Percentiles rank a stretch among this genome's conserved stretches.
Evolutionary conservation across 2,888 invertebrate genomes (phyloP).

Genomic region (Anodontia alba): DNA sequence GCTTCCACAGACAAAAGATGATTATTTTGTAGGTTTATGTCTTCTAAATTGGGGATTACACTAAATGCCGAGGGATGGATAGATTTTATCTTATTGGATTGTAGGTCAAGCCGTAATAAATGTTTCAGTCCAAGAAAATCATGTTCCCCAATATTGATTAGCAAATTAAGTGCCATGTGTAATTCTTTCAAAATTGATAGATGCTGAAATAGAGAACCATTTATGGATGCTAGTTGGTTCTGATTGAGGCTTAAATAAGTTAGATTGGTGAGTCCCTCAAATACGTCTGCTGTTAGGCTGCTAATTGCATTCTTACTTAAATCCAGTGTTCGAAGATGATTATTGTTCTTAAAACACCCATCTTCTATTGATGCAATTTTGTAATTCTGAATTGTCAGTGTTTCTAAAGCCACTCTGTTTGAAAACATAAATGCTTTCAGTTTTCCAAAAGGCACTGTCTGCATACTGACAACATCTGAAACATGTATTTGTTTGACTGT

Average conservation of each 20-base stretch:
- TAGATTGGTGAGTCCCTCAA: slow-evolving; percentile 61
- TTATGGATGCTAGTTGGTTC: slow-evolving; percentile 50
- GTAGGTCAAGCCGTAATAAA: slow-evolving; percentile 39
- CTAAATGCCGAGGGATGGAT: slow-evolving; percentile 53
- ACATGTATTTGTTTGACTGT: slow-evolving; percentile 32
- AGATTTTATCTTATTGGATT: slow-evolving; percentile 50
- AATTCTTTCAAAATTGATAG: slow-evolving; percentile 54
- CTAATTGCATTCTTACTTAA: slow-evolving; percentile 53
- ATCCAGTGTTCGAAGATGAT: slow-evolving; percentile 51
- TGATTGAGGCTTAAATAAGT: slow-evolving; percentile 55
- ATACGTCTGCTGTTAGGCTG: slow-evolving; percentile 39
- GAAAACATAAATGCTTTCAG: slow-evolving; percentile 39
- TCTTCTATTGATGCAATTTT: slow-evolving; percentile 45
- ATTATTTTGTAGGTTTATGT: slow-evolving; percentile 53
- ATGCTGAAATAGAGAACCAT: slow-evolving; percentile 49
- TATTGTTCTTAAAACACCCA: slow-evolving; percentile 46
- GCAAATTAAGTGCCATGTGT: slow-evolving; percentile 52
- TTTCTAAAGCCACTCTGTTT: slow-evolving; percentile 42
- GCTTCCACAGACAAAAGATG: slow-evolving; percentile 46
- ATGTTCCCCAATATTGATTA: slow-evolving; percentile 30
- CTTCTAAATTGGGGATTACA: slow-evolving; percentile 28
- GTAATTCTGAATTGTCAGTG: slow-evolving; percentile 54
- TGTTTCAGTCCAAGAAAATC: slow-evolving; percentile 55
- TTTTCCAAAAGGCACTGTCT: slow-evolving; percentile 27
- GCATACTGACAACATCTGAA: slow-evolving; percentile 17